phyloP scores from a whole-genome alignment of 2,888 invertebrate genomes.

The Metalampra italica region DNA sequence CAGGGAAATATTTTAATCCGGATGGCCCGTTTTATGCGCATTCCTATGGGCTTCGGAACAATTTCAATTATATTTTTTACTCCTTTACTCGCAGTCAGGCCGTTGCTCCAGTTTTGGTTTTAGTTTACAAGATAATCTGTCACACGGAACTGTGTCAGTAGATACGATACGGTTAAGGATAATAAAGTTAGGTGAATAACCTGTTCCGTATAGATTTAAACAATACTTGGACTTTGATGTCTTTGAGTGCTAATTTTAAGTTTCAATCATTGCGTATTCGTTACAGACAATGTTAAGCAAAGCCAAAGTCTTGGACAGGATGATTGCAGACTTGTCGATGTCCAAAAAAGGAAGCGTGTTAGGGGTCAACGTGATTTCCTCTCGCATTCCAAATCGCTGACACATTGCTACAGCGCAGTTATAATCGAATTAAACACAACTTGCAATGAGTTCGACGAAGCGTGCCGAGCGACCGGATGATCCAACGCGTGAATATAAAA shows the following conservation, averaged over 20 bases:
- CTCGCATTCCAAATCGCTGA: constrained; percentile 68
- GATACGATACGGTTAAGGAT: constrained; percentile 47
- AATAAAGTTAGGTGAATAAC: constrained; percentile 47
- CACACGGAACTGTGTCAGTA: constrained; percentile 53
- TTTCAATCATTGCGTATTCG: constrained; percentile 15
- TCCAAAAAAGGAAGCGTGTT: constrained; percentile 63
- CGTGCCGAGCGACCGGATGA: constrained; percentile 54
- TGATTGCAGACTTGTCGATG: constrained; percentile 49
- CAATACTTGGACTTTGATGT: constrained; percentile 36
- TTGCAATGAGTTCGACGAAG: constrained; percentile 56
- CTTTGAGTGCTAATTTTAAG: constrained; percentile 25
- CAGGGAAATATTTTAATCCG: constrained; percentile 76
- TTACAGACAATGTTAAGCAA: constrained; percentile 3
- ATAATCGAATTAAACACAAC: constrained; percentile 61
- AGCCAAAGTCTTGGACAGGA: constrained; percentile 38
- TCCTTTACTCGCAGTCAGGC: constrained; percentile 39
- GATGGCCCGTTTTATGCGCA: constrained; percentile 72
- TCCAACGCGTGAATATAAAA: constrained; percentile 56
- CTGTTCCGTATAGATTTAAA: constrained; percentile 28
- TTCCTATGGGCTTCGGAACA: constrained; percentile 59
- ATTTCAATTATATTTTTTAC: constrained; percentile 45
- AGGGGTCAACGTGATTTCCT: constrained; percentile 72
- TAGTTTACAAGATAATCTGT: constrained; percentile 41
- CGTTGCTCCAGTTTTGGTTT: constrained; percentile 51
- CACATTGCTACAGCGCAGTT: constrained; percentile 52